phyloP scores from a whole-genome alignment of 1,140 invertebrate genomes.

The Nautilus pompilius region DNA sequence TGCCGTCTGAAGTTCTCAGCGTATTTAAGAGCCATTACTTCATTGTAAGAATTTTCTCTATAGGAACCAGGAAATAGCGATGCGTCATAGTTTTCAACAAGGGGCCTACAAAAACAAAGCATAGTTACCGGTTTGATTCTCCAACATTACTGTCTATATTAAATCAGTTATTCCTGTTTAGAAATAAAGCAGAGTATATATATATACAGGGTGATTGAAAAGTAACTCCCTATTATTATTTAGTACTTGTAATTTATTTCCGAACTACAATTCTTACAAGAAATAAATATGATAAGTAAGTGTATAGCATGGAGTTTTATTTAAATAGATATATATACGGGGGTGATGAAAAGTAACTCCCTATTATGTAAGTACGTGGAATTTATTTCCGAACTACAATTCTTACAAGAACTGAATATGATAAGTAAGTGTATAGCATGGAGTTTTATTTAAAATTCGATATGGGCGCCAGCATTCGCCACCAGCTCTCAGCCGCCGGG shows the following conservation, averaged over 20 bases:
- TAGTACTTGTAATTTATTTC: too few relatives aligned
- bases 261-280: too few relatives aligned
- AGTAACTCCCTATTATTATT: not conserved
- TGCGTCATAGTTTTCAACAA: slow-evolving; percentile 45
- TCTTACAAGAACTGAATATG: too few relatives aligned
- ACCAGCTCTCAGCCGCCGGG: too few relatives aligned
- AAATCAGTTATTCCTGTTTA: not conserved
- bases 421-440: too few relatives aligned
- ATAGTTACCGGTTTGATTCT: not conserved
- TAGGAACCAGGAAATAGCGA: slow-evolving; percentile 67
- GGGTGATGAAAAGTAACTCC: too few relatives aligned
- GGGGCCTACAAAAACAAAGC: slow-evolving; percentile 20
- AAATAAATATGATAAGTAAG: not conserved
- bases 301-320: too few relatives aligned
- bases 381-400: too few relatives aligned
- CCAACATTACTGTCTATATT: not conserved
- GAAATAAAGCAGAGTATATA: not conserved
- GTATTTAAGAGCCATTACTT: slow-evolving; percentile 65
- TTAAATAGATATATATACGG: too few relatives aligned
- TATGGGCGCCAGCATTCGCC: too few relatives aligned
- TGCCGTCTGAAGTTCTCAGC: slow-evolving; percentile 75
- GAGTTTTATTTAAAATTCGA: too few relatives aligned
- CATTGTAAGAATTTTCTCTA: slow-evolving; percentile 71
- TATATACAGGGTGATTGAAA: not conserved
- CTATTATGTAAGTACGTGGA: too few relatives aligned